Conservation (phyloP, 2,888 invertebrate species). For the Tinea trinotella region DNA sequence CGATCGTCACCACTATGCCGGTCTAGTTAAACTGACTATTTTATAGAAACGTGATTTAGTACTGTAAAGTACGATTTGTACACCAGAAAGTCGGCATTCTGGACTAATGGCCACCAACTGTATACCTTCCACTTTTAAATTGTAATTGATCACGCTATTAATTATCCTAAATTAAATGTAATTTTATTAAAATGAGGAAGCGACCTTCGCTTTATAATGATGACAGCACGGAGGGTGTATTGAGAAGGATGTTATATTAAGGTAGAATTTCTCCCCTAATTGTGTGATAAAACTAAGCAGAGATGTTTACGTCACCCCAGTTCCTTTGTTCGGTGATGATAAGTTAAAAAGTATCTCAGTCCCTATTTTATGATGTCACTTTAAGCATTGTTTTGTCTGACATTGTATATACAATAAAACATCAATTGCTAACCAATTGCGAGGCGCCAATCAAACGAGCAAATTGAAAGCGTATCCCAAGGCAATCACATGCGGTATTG, state of each 20-base stretch:
- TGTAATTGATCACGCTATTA: background rate
- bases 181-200: background rate
- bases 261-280: slow-evolving; percentile 7
- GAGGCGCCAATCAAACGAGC: background rate
- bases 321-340: background rate
- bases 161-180: background rate
- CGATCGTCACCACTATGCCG: too few species aligned
- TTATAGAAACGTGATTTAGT: too few species aligned
- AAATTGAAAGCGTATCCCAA: background rate
- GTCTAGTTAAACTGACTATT: too few species aligned
- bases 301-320: background rate
- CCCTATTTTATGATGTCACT: background rate
- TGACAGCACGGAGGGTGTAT: background rate
- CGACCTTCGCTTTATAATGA: background rate
- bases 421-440: background rate
- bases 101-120: too few species aligned
- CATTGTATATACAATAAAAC: background rate
- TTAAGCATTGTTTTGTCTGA: background rate
- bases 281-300: slow-evolving; percentile 5
- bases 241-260: background rate
- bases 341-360: background rate
- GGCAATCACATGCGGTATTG: too few species aligned
- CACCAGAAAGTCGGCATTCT: too few species aligned
- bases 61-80: too few species aligned
- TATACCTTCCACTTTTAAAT: too few species aligned